Conservation (phyloP, 1,140 invertebrate genomes). For the Phymastichus coffea region DNA sequence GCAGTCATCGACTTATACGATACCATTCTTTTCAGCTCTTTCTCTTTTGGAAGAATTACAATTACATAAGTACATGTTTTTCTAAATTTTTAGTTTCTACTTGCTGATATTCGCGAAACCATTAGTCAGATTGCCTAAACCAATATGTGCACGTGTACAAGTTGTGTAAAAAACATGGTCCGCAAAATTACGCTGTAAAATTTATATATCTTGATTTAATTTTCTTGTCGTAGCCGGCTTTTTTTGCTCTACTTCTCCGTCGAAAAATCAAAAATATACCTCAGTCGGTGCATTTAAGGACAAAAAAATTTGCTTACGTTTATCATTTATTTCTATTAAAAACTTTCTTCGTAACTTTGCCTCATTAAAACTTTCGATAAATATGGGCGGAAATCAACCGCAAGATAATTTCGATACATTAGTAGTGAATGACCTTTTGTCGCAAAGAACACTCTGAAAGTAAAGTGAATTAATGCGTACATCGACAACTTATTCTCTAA, state of each 20-base stretch:
- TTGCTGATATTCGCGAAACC: neutral
- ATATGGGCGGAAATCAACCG: too few species aligned
- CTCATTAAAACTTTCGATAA: too few species aligned
- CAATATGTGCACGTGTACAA: constrained; percentile 25
- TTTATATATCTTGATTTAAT: constrained; percentile 16
- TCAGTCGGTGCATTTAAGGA: constrained; percentile 18
- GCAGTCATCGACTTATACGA: too few species aligned
- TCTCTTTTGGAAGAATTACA: constrained; percentile 20
- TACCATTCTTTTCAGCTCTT: constrained; percentile 6
- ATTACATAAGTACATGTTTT: constrained; percentile 7
- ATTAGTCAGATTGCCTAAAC: constrained; percentile 13
- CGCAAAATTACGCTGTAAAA: constrained; percentile 29
- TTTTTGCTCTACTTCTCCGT: constrained; percentile 9
- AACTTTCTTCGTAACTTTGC: too few species aligned
- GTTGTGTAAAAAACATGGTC: constrained; percentile 32
- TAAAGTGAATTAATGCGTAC: too few species aligned
- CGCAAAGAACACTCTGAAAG: too few species aligned
- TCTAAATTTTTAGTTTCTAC: neutral
- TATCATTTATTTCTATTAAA: too few species aligned
- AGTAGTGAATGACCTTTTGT: too few species aligned
- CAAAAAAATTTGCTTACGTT: constrained; percentile 10
- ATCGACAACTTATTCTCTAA: too few species aligned
- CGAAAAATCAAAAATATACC: constrained; percentile 22
- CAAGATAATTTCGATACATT: too few species aligned
- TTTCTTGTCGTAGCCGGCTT: neutral